Conservation (phyloP, 2,113 vertebrate species). For the Pithys albifrons region DNA sequence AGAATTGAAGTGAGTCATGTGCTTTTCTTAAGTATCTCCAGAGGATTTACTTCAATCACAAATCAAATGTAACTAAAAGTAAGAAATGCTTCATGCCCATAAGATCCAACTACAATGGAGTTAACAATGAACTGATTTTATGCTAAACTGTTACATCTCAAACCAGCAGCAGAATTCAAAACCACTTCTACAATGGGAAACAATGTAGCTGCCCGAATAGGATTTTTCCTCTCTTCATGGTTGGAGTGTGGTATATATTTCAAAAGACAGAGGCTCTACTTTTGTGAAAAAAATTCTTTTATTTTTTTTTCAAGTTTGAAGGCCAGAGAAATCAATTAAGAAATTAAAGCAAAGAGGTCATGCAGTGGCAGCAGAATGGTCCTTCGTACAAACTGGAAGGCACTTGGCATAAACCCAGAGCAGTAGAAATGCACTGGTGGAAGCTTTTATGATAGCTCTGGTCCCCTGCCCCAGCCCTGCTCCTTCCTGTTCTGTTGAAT, state of each 20-base stretch:
- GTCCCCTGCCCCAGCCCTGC: background rate
- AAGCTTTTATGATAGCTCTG: background rate
- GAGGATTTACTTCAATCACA: slow-evolving; percentile 17
- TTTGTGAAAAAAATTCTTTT: background rate
- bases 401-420: background rate
- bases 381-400: background rate
- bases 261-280: background rate
- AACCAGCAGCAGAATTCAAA: slow-evolving; percentile 47
- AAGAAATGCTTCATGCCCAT: slow-evolving; percentile 7
- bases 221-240: background rate
- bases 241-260: background rate
- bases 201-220: background rate
- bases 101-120: slow-evolving; percentile 39
- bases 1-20: background rate
- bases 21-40: background rate
- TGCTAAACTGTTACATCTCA: slow-evolving; percentile 37
- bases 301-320: background rate
- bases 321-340: background rate
- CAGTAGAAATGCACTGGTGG: background rate
- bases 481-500: background rate
- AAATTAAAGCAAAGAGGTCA: background rate
- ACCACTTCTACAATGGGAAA: background rate
- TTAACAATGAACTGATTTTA: slow-evolving; percentile 54
- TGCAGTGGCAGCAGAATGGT: background rate
- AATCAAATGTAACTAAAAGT: background rate